Evolutionary conservation across 2,113 vertebrate genomes (phyloP), one percentile per base, ranked within the genome.

Genomic region (Sardina pilchardus): DNA sequence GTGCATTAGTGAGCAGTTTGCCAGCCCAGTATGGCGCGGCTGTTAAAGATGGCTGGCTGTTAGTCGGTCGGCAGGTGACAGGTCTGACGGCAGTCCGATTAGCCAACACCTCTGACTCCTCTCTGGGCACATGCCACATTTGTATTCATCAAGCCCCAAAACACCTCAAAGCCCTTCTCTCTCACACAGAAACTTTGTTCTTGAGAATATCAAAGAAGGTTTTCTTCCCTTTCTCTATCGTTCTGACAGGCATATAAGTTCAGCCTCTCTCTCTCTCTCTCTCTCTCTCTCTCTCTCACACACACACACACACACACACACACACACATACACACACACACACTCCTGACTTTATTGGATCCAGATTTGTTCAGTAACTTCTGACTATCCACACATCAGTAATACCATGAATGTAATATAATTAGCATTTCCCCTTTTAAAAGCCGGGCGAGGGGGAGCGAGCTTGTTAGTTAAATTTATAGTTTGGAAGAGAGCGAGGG

Each of bases 381-480:
- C 84, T 89, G 88, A 84, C 90, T 85, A 91, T 91, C 85, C 81
- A 63, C 87, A 89, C 90, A 94, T 94, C 92, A 93, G 91, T 90
- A 91, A 91, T 90, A 86, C 89, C 90, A 90, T 89, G 88, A 93
- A 89, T 90, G 89, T 89, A 88, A 92, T 87, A 91, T 91, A 93
- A 95, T 94, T 94, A 93, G 90, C 90, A 86, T 89, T 88, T 88
- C 84, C 88, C 87, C 44, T 56, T 85, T 88, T 90, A 89, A 90
- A 91, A 92, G 91, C 87, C 56, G 89, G 87, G 88, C 88, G 87
- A 88, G 87, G 87, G 89, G 90, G 88, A 84, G 82, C 91, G 88
- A 90, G 92, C 93, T 94, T 94, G 94, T 96, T 96, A 95, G 93
- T 94, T 91, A 94, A 93, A 95, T 94, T 91, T 91, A 94, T 91